phyloP scores from a whole-genome alignment of 2,113 vertebrate species.

The Myodes glareolus region DNA sequence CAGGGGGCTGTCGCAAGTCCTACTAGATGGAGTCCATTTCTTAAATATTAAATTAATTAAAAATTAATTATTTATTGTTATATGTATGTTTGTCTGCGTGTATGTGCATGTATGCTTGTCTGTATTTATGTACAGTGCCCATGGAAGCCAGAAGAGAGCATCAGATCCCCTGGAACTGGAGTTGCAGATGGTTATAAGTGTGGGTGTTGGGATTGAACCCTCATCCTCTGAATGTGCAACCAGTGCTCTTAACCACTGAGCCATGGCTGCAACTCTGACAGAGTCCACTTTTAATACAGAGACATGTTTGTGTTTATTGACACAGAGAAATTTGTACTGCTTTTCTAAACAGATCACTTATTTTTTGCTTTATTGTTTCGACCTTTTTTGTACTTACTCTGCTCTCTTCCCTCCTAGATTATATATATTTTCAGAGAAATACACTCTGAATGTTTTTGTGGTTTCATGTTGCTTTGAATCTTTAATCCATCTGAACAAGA shows the following conservation, averaged over 20 bases:
- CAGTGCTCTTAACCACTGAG: neutral
- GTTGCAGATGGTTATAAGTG: neutral
- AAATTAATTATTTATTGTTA: neutral
- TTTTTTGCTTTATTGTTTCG: constrained; percentile 46
- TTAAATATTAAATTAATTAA: neutral
- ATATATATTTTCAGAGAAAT: constrained; percentile 58
- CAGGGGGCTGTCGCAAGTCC: neutral
- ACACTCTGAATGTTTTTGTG: constrained; percentile 41
- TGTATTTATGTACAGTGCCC: neutral
- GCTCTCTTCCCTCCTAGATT: constrained; percentile 6
- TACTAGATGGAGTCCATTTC: neutral
- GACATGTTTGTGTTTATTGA: neutral
- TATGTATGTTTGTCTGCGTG: neutral
- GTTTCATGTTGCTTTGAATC: constrained; percentile 63
- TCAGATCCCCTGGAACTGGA: neutral
- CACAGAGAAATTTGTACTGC: neutral
- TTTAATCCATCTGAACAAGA: constrained; percentile 59
- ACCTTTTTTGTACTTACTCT: constrained; percentile 26
- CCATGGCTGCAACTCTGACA: neutral
- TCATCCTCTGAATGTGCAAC: too few relatives aligned
- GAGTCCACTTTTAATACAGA: neutral
- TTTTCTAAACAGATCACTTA: neutral
- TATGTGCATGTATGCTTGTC: neutral
- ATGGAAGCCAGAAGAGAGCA: neutral
- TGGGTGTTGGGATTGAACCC: neutral